Evolutionary conservation across 1,140 invertebrate genomes (phyloP).

Genomic region (Atta texana): DNA sequence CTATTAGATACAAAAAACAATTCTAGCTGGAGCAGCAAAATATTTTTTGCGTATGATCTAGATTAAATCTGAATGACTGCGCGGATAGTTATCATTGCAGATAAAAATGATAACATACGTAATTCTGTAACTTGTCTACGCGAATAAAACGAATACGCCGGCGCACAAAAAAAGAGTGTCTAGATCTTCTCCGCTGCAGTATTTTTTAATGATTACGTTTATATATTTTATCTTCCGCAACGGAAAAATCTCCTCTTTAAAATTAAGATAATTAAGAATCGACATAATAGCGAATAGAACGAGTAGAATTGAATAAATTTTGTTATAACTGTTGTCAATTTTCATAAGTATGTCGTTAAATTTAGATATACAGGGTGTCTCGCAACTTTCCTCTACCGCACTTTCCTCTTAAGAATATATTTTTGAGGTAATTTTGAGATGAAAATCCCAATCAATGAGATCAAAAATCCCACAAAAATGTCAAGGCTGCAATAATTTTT

Average conservation of each 20-base stretch:
- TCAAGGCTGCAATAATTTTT: too few relatives aligned
- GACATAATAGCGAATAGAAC: not conserved
- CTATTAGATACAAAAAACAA: too few relatives aligned
- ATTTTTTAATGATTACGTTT: constrained; percentile 12
- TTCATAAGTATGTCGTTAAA: not conserved
- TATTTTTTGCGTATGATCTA: too few relatives aligned
- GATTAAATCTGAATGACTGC: not conserved
- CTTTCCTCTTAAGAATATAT: too few relatives aligned
- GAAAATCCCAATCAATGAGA: too few relatives aligned
- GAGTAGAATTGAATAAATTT: not conserved
- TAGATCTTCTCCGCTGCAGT: not conserved
- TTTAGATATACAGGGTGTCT: too few relatives aligned
- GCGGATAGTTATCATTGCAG: not conserved
- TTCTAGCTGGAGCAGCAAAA: too few relatives aligned
- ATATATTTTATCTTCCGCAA: not conserved
- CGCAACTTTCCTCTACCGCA: too few relatives aligned
- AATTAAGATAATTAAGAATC: not conserved
- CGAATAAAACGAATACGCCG: not conserved
- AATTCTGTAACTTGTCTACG: not conserved
- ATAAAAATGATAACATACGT: constrained; percentile 2
- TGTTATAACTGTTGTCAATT: not conserved
- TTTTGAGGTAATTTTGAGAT: too few relatives aligned
- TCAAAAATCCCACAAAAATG: too few relatives aligned
- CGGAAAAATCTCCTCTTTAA: not conserved
- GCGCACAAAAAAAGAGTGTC: not conserved